Conservation (phyloP, 1,140 invertebrate species). For the Anastrepha ludens region DNA sequence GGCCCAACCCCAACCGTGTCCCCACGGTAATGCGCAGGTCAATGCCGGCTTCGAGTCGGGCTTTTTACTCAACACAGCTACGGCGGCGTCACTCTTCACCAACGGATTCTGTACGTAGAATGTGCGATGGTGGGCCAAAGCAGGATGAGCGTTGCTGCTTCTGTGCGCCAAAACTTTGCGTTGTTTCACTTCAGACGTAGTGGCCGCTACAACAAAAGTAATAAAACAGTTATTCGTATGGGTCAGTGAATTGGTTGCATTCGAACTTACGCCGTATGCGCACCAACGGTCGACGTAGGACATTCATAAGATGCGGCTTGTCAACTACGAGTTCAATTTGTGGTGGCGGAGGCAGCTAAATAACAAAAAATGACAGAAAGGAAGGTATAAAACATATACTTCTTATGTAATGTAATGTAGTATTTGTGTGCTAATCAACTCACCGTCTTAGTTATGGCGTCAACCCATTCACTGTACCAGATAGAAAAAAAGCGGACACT, state of each 20-base stretch:
- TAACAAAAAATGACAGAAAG: constrained; percentile 24
- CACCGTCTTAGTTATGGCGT: constrained; percentile 83
- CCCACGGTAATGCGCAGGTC: constrained; percentile 72
- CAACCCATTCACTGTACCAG: constrained; percentile 79
- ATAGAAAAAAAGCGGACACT: not conserved
- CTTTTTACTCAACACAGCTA: constrained; percentile 73
- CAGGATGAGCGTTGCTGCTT: constrained; percentile 56
- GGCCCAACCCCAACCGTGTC: constrained; percentile 79
- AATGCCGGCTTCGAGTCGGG: constrained; percentile 71
- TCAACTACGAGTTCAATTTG: constrained; percentile 79
- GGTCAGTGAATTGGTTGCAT: not conserved
- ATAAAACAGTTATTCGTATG: not conserved
- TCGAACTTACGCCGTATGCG: constrained; percentile 77
- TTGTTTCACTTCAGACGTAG: constrained; percentile 75
- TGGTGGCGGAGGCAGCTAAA: constrained; percentile 77
- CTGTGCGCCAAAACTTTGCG: constrained; percentile 62
- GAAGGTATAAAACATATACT: not conserved
- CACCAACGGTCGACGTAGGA: constrained; percentile 77
- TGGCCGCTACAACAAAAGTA: constrained; percentile 72
- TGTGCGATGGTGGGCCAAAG: constrained; percentile 62
- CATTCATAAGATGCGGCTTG: constrained; percentile 78
- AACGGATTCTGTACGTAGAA: constrained; percentile 68
- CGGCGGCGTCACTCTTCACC: constrained; percentile 71
- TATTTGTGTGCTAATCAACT: constrained; percentile 67
- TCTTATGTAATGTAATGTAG: not conserved